phyloP scores from a whole-genome alignment of 2,888 invertebrate species.

The Drosophila vallismaia region DNA sequence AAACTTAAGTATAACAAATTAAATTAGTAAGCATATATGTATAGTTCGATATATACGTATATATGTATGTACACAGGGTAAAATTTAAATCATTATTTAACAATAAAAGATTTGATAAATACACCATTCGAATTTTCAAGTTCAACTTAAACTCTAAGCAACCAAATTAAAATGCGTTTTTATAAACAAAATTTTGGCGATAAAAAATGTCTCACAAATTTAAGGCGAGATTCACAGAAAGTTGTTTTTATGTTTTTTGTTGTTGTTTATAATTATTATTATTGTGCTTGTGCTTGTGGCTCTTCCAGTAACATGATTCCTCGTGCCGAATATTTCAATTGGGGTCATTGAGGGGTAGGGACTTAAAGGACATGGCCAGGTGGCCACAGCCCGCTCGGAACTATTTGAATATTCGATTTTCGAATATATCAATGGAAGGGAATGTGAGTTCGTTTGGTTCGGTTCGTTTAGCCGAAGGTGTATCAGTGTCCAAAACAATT shows the following conservation, averaged over 20 bases:
- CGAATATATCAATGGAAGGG: constrained; percentile 13
- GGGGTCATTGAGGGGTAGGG: not conserved
- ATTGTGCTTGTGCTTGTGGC: constrained; percentile 9
- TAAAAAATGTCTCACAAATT: constrained; percentile 48
- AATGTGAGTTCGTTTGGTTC: constrained; percentile 5
- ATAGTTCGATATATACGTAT: constrained; percentile 44
- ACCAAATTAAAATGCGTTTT: constrained; percentile 60
- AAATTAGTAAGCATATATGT: constrained; percentile 34
- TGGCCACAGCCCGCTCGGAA: constrained; percentile 4
- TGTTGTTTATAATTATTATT: not conserved
- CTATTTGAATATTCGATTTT: constrained; percentile 31
- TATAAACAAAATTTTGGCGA: constrained; percentile 54
- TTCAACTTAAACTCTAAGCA: constrained; percentile 49
- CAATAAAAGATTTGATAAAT: constrained; percentile 64
- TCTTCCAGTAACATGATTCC: constrained; percentile 2
- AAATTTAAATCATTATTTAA: constrained; percentile 57
- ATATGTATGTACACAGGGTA: constrained; percentile 66
- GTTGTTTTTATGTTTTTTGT: constrained; percentile 1
- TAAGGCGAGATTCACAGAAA: constrained; percentile 66
- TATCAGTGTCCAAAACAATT: constrained; percentile 59
- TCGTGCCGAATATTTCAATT: not conserved
- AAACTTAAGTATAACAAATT: constrained; percentile 54
- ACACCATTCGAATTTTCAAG: constrained; percentile 52
- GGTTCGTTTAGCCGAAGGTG: constrained; percentile 11
- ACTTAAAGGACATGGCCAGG: not conserved